phyloP scores from a whole-genome alignment of 2,113 vertebrate genomes.

The Heptranchias perlo region DNA sequence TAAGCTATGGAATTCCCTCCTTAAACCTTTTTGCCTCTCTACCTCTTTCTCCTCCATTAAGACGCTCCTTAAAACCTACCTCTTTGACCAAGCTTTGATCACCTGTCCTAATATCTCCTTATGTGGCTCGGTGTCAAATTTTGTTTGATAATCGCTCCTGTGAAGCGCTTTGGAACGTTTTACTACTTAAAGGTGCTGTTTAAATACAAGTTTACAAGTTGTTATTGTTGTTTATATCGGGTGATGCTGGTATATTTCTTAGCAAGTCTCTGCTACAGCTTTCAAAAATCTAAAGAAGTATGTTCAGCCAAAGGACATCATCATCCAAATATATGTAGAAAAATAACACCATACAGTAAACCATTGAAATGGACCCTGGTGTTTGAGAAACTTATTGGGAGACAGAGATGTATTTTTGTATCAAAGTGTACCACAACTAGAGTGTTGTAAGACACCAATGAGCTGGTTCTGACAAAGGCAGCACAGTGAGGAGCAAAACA shows the following conservation, averaged over 20 bases:
- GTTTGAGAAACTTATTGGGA: background rate
- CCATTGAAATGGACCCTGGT: background rate
- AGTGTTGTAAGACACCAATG: background rate
- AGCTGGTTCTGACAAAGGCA: background rate
- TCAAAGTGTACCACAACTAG: background rate
- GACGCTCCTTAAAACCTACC: too few relatives aligned
- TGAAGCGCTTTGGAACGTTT: too few relatives aligned
- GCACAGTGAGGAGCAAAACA: background rate
- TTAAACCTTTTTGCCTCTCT: too few relatives aligned
- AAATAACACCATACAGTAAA: background rate
- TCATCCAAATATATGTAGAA: background rate
- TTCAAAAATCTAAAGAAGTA: conserved; percentile 2
- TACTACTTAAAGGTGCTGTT: too few relatives aligned
- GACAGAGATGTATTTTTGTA: background rate
- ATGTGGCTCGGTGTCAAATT: too few relatives aligned
- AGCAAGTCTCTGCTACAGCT: background rate
- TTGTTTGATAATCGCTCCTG: too few relatives aligned
- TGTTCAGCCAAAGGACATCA: background rate
- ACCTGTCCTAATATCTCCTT: too few relatives aligned
- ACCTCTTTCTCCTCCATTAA: too few relatives aligned
- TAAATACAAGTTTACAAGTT: too few relatives aligned
- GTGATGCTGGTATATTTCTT: background rate
- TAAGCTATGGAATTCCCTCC: too few relatives aligned
- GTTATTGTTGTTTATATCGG: too few relatives aligned
- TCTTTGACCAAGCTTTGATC: too few relatives aligned